Percentiles rank a stretch among this genome's conserved stretches.
Conservation (phyloP, 1,140 invertebrate species). For the Ericerus pela region DNA sequence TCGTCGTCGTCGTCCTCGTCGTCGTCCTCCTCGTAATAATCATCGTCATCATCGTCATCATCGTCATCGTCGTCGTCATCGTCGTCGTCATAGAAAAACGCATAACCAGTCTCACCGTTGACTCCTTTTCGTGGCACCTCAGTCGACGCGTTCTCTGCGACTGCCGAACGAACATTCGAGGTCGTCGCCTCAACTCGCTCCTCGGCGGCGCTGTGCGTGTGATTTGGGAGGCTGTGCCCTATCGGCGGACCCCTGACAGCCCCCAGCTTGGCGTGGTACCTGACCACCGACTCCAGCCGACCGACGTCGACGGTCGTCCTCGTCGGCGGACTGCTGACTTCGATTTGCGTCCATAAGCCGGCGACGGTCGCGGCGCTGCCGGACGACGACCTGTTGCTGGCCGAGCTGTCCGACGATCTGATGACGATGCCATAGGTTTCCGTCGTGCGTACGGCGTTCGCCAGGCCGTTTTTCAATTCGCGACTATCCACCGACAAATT, state of each 20-base stretch:
- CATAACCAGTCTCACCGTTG: slow-evolving; percentile 25
- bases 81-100: slow-evolving; percentile 22
- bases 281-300: background rate
- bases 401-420: background rate
- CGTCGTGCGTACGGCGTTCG: background rate
- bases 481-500: background rate
- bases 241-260: background rate
- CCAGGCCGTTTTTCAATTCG: background rate
- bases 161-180: background rate
- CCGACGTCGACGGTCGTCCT: background rate
- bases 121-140: slow-evolving; percentile 17
- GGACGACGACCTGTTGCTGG: background rate
- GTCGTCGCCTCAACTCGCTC: slow-evolving; percentile 5
- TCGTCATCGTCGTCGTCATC: slow-evolving; percentile 29
- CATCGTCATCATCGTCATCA: slow-evolving; percentile 28
- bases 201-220: background rate
- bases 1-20: slow-evolving; percentile 19
- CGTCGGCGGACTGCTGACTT: background rate
- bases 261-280: background rate
- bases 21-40: slow-evolving; percentile 27
- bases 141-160: slow-evolving; percentile 1
- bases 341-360: slow-evolving; percentile 14
- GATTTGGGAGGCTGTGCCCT: background rate
- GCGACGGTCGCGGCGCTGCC: background rate
- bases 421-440: slow-evolving; percentile 15